Percentiles rank a stretch among this genome's conserved stretches.
phyloP scores from a whole-genome alignment of 1,140 invertebrate genomes.

The Bombus haemorrhoidalis region DNA sequence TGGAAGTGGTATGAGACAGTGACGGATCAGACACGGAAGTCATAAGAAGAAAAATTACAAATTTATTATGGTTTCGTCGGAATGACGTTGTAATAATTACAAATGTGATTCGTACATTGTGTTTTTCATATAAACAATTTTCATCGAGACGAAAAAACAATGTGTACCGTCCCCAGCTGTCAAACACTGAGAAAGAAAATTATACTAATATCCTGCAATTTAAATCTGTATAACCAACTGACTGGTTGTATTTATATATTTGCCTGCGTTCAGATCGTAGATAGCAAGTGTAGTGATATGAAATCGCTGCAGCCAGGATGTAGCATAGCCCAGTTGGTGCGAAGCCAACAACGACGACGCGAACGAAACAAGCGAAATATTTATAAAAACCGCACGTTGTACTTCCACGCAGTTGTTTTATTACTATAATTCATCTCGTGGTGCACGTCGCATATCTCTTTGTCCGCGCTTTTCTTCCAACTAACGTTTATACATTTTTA shows the following conservation, averaged over 20 bases:
- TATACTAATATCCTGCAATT: not conserved
- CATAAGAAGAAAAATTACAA: not conserved
- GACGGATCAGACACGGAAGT: not conserved
- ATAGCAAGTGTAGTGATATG: conserved; percentile 66
- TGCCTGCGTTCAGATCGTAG: conserved; percentile 64
- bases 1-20: conserved; percentile 32
- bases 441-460: conserved; percentile 38
- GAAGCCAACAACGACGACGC: conserved; percentile 72
- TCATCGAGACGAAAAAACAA: too few species aligned
- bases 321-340: conserved; percentile 66
- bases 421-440: conserved; percentile 72
- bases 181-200: not conserved
- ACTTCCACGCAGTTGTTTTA: conserved; percentile 71
- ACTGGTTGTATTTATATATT: conserved; percentile 58
- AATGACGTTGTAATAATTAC: too few species aligned
- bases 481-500: conserved; percentile 54
- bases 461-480: conserved; percentile 69
- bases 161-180: too few species aligned
- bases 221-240: conserved; percentile 9
- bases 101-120: too few species aligned
- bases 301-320: conserved; percentile 48
- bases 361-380: conserved; percentile 75
- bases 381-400: conserved; percentile 76
- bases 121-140: not conserved
- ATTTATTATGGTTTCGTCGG: not conserved